Evolutionary conservation across 2,888 invertebrate species (phyloP), one percentile per base, ranked within the genome.

Genomic region (Nebria salina): DNA sequence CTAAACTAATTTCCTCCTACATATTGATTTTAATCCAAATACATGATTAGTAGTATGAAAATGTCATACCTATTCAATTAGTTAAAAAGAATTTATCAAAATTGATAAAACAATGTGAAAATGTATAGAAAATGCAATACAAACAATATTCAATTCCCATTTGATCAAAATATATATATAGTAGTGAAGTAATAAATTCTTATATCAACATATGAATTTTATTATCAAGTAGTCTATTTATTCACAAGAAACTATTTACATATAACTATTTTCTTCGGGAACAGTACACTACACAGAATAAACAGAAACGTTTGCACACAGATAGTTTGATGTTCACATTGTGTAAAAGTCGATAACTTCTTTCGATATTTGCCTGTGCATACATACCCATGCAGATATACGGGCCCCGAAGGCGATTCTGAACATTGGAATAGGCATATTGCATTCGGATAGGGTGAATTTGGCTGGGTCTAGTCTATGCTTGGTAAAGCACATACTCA

Each of bases 321-420:
- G 54, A 54, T 54, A 54, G 54, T 54, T 54, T 54, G 54, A 54
- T 54, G 54, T 54, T 54, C 54, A 54, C 54, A 54, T 54, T 54
- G 54, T 54, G 54, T 54, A 54, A 54, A 54, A 54, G 54, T 54
- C 54, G 54, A 54, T 54, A 54, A 54, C 11, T 54, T 54, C 54
- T 54, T 13, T 54, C 54, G 54, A 54, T 54, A 54, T 54, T 54
- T 54, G 54, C 54, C 13, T 54, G 34, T 34, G 34, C 34, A 34
- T 34, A 34, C 34, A 54, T 13, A 54, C 13, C 54, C 13, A 54
- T 54, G 54, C 54, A 13, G 54, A 54, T 34, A 5, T 34, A 34
- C 34, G 54, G 54, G 13, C 54, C 54, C 54, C 8, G 13, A 54
- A 54, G 54, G 54, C 54, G 54, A 54, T 54, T 54, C 54, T 54